phyloP scores from a whole-genome alignment of 2,797 vertebrate genomes.

The Hyperoplus lanceolatus region DNA sequence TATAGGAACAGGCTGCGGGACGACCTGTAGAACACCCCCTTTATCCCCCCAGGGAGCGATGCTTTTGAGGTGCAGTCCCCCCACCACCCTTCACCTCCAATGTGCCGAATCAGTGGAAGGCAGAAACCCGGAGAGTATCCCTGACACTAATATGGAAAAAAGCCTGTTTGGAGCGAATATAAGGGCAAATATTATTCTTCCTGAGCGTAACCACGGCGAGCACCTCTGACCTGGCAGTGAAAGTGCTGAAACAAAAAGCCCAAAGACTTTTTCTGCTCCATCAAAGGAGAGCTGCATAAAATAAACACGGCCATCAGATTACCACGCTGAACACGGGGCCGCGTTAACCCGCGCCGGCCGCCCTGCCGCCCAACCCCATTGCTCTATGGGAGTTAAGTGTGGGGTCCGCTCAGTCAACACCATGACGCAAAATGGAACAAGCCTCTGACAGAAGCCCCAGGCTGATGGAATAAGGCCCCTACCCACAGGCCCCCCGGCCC shows the following conservation, averaged over 20 bases:
- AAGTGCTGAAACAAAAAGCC: conserved; percentile 89
- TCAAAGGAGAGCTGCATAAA: conserved; percentile 90
- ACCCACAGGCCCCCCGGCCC: conserved; percentile 83
- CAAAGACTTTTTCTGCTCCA: conserved; percentile 89
- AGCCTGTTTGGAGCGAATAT: conserved; percentile 89
- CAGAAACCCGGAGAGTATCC: conserved; percentile 83
- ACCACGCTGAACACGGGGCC: conserved; percentile 86
- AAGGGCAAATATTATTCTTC: conserved; percentile 91
- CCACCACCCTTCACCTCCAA: conserved; percentile 75
- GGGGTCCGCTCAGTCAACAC: conserved; percentile 90
- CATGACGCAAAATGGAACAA: conserved; percentile 92
- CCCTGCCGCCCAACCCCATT: conserved; percentile 79
- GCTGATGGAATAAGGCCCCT: conserved; percentile 88
- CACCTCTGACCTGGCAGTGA: conserved; percentile 88
- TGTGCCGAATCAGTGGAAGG: conserved; percentile 82
- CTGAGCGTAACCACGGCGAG: conserved; percentile 88
- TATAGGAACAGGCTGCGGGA: conserved; percentile 53
- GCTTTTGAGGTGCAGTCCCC: conserved; percentile 66
- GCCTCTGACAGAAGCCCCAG: conserved; percentile 88
- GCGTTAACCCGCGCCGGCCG: conserved; percentile 77
- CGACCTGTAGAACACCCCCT: conserved; percentile 68
- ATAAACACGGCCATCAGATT: conserved; percentile 91
- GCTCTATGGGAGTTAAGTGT: conserved; percentile 88
- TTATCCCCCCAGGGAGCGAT: conserved; percentile 65
- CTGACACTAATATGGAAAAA: conserved; percentile 90